Percentiles rank a stretch among this genome's conserved stretches.
These are phyloP conservation scores for Mamestra brassicae DNA, from an alignment of 2,888 invertebrate genomes.

Conservation along the genomic window DNA sequence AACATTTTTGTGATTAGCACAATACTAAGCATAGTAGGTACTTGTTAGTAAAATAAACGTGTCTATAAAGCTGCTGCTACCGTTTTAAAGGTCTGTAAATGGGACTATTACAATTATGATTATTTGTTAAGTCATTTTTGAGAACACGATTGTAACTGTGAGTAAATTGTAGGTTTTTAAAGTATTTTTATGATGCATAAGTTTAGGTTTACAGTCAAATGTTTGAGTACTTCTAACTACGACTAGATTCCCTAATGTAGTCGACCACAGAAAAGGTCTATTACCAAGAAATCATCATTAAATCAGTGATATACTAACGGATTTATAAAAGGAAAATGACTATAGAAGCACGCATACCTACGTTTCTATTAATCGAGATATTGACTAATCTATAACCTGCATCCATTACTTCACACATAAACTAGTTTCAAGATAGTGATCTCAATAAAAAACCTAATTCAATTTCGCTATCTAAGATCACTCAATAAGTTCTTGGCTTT, in stretches of 20 bases:
- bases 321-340: neutral
- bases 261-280: neutral
- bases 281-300: neutral
- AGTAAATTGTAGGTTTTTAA: no score
- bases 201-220: no score
- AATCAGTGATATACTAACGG: neutral
- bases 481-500: conserved; percentile 38
- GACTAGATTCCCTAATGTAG: neutral
- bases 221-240: neutral
- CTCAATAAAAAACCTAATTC: conserved; percentile 33
- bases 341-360: neutral
- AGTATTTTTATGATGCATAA: no score
- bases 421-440: conserved; percentile 36
- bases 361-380: neutral
- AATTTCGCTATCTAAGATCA: conserved; percentile 43
- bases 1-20: conserved; percentile 4
- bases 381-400: conserved; percentile 15
- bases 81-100: neutral
- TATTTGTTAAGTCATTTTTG: neutral
- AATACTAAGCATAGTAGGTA: neutral
- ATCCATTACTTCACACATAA: conserved; percentile 33
- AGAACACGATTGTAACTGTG: neutral
- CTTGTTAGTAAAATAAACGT: conserved; percentile 4
- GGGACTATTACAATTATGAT: neutral
- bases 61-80: neutral